phyloP scores from a whole-genome alignment of 2,113 vertebrate species.

The Cheirogaleus medius region DNA sequence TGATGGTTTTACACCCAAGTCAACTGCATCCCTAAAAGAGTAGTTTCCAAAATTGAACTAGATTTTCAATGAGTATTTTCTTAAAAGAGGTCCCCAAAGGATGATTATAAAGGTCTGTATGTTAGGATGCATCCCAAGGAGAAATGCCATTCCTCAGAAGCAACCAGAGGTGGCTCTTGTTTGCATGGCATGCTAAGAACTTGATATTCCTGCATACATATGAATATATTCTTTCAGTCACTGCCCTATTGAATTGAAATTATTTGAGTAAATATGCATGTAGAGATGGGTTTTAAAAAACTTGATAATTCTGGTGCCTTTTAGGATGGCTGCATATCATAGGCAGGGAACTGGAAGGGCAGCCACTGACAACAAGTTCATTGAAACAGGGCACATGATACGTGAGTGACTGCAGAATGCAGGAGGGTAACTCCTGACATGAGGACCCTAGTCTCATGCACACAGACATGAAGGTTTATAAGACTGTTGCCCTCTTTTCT shows the following conservation, averaged over 20 bases:
- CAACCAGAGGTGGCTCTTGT: neutral
- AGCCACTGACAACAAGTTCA: neutral
- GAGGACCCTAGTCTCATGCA: neutral
- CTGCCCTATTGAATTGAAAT: neutral
- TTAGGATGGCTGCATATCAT: neutral
- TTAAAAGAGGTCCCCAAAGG: neutral
- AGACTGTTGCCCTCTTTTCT: neutral
- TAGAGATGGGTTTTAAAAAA: neutral
- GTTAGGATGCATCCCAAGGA: neutral
- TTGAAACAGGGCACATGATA: neutral
- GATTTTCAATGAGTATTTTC: neutral
- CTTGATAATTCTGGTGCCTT: neutral
- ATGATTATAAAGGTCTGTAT: neutral
- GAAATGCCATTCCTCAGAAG: neutral
- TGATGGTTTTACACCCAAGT: neutral
- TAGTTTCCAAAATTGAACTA: neutral
- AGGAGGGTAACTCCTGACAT: neutral
- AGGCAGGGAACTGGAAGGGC: neutral
- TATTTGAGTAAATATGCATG: slow-evolving; percentile 16
- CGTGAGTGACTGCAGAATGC: neutral
- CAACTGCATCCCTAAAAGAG: neutral
- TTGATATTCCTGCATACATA: neutral
- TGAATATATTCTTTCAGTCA: neutral
- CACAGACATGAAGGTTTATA: neutral
- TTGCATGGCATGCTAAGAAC: neutral